Evolutionary conservation across 2,113 vertebrate species (phyloP), one percentile per base, ranked within the genome.

Genomic region (Ptyas mucosa): DNA sequence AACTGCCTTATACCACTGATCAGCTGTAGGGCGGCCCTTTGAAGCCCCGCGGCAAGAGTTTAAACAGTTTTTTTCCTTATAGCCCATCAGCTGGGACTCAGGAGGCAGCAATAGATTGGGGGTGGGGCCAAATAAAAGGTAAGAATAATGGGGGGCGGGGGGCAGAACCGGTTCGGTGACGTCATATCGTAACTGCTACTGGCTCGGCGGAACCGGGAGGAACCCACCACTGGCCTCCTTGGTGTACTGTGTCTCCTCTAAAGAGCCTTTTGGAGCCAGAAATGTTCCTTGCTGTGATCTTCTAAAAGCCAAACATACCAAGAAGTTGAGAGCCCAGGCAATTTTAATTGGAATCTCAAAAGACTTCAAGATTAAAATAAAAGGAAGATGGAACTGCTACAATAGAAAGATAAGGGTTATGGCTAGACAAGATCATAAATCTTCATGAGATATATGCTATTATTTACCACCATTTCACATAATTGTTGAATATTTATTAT

Each of bases 291-390:
- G 58, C 89, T 52, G 26, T 90, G 64, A 75, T 43, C 52, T 51
- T 43, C 52, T 53, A 51, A 93, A 94, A 96, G 90, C 64, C 49
- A 86, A 93, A 69, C 34, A 69, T 61, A 55, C 69, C 87, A 94
- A 96, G 95, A 90, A 88, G 55, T 34, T 92, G 91, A 1, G 0
- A 51, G 85, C 46, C 53, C 91, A 24, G 9, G 14, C 8, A 49
- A 2, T 94, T 87, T 91, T 93, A 81, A 53, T 24, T 96, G 54
- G 92, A 93, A 75, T n/a, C 14, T 96, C 61, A 61, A 96, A 96
- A 94, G 93, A 96, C 95, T 94, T 96, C 85, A 94, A 93, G 89
- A 96, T 95, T 96, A 93, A 94, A 91, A 95, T 96, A 90, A 91
- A 90, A 89, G 75, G 49, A 8, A 85, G 89, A 94, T 94, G 95